Evolutionary conservation across 37 sponge, comb jelly and placozoan species (phyloP).

Genomic region (Lycopodina hypogea): DNA sequence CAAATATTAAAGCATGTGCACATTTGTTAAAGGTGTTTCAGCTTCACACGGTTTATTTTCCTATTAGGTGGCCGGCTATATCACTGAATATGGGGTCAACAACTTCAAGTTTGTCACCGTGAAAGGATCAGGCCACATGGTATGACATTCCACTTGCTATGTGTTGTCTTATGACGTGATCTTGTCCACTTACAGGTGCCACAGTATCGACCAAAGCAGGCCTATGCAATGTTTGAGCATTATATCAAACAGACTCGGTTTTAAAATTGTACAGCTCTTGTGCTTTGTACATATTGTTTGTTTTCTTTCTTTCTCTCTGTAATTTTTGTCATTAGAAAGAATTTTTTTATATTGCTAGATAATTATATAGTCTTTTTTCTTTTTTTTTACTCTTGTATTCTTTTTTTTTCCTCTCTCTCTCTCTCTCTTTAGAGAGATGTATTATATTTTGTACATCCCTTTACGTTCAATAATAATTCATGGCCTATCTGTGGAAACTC

Average conservation of each 20-base stretch:
- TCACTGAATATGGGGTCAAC: conserved; percentile 67
- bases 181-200: conserved; percentile 55
- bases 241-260: conserved; percentile 56
- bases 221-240: conserved; percentile 76
- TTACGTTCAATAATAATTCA: too few relatives aligned
- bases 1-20: neutral
- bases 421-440: too few relatives aligned
- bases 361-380: too few relatives aligned
- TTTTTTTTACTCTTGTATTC: too few relatives aligned
- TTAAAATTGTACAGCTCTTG: neutral
- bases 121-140: conserved; percentile 88
- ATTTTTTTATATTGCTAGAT: too few relatives aligned
- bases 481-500: too few relatives aligned
- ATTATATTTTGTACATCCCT: too few relatives aligned
- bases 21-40: neutral
- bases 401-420: too few relatives aligned
- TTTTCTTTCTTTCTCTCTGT: neutral
- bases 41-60: neutral
- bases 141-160: neutral
- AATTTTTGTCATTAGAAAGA: too few relatives aligned
- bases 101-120: conserved; percentile 81
- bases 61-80: conserved; percentile 80
- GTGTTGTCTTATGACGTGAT: neutral
- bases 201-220: conserved; percentile 63
- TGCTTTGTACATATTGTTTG: too few relatives aligned